Percentiles rank a stretch among this genome's conserved stretches.
These are phyloP conservation scores for Watsonalla binaria DNA, from an alignment of 2,888 invertebrate species.

Conservation along the genomic window DNA sequence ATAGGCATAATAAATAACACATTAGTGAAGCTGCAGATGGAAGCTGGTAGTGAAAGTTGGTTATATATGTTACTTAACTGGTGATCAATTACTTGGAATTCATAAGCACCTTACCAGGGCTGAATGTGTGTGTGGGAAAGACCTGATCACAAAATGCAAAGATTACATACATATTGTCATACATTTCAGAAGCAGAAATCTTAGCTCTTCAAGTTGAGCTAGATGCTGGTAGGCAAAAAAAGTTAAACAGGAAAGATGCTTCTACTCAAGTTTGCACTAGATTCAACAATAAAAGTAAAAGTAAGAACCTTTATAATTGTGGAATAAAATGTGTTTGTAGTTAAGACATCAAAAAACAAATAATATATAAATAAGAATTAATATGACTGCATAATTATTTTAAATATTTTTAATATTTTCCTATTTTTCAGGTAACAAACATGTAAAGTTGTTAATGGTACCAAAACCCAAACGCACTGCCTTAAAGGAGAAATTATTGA, in stretches of 20 bases:
- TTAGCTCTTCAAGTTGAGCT: slow-evolving; percentile 63
- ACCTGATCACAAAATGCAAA: no score
- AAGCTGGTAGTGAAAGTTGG: no score
- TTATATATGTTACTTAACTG: no score
- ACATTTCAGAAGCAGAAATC: slow-evolving; percentile 60
- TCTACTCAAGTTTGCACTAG: slow-evolving; percentile 56
- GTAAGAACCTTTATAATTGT: slow-evolving; percentile 30
- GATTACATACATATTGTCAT: background rate
- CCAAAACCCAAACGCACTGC: slow-evolving; percentile 43
- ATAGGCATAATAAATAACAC: no score
- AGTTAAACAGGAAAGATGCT: slow-evolving; percentile 44
- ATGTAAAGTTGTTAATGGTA: slow-evolving; percentile 43
- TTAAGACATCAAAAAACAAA: no score
- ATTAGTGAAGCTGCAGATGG: no score
- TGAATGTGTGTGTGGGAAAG: no score
- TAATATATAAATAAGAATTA: no score
- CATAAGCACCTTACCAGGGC: no score
- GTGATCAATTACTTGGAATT: no score
- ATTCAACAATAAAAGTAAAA: slow-evolving; percentile 47
- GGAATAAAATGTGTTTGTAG: no score
- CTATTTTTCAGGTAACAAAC: slow-evolving; percentile 46
- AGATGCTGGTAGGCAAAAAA: slow-evolving; percentile 36
- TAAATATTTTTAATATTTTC: background rate
- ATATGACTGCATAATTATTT: background rate
- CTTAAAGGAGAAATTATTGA: slow-evolving; percentile 24